Percentiles rank a stretch among this genome's conserved stretches.
phyloP scores from a whole-genome alignment of 2,888 invertebrate genomes.

The Cerastoderma edule region DNA sequence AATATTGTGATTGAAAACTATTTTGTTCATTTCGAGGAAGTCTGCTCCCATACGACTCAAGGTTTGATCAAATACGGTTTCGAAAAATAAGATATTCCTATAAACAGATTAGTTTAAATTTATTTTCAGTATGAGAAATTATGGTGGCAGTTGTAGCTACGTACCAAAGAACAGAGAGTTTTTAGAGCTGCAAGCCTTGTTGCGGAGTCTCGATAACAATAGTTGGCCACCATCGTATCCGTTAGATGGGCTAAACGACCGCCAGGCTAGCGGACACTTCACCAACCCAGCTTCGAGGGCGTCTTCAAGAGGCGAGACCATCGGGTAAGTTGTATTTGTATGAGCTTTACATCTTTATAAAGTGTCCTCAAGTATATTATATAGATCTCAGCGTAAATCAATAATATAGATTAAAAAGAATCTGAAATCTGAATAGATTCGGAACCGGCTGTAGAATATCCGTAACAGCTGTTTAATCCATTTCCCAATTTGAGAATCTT shows the following conservation, averaged over 20 bases:
- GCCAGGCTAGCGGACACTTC: constrained; percentile 53
- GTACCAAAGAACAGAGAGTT: constrained; percentile 68
- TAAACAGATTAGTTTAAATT: too few relatives aligned
- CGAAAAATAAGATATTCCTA: too few relatives aligned
- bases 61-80: too few relatives aligned
- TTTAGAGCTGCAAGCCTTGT: constrained; percentile 68
- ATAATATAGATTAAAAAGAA: too few relatives aligned
- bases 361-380: not conserved
- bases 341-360: not conserved
- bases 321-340: constrained; percentile 50
- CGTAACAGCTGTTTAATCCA: too few relatives aligned
- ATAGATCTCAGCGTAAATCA: too few relatives aligned
- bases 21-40: too few relatives aligned
- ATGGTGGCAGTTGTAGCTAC: constrained; percentile 54
- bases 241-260: constrained; percentile 44
- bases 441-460: too few relatives aligned
- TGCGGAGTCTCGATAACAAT: constrained; percentile 69
- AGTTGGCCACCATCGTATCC: constrained; percentile 59
- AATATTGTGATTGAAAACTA: too few relatives aligned
- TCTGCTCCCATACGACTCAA: too few relatives aligned
- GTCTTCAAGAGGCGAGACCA: constrained; percentile 56
- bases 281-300: constrained; percentile 63
- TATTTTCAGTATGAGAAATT: constrained; percentile 45
- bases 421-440: too few relatives aligned
- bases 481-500: too few relatives aligned